These are phyloP conservation scores for Gambusia holbrooki DNA, from an alignment of 2,113 vertebrate genomes.

Conservation along the genomic window DNA sequence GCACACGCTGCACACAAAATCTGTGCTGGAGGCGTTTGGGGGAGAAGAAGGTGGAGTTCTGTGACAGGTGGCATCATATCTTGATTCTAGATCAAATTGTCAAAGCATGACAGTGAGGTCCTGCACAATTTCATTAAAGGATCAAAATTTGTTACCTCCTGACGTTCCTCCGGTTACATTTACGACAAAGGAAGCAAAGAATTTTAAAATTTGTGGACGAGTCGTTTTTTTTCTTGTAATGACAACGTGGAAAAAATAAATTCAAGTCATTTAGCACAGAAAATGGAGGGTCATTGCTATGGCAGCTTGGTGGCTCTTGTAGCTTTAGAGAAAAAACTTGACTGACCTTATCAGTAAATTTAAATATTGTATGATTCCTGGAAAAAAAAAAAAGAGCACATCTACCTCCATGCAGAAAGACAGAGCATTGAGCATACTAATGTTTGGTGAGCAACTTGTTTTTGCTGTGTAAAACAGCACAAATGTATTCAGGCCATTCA, in stretches of 20 bases:
- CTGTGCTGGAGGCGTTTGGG: too few relatives aligned
- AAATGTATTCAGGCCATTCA: constrained; percentile 41
- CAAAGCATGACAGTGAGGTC: background rate
- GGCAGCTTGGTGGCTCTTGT: background rate
- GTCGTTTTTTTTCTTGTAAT: constrained; percentile 17
- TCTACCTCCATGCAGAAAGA: background rate
- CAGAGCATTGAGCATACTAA: background rate
- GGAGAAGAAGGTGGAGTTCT: background rate
- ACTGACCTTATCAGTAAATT: constrained; percentile 32
- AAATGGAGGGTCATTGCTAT: constrained; percentile 38
- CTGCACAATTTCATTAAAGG: constrained; percentile 7
- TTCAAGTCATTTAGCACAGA: constrained; percentile 35
- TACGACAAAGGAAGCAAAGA: background rate
- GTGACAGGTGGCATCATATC: constrained; percentile 20
- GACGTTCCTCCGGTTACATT: background rate
- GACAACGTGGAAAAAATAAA: constrained; percentile 38
- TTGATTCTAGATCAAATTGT: constrained; percentile 3
- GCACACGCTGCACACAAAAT: constrained; percentile 2
- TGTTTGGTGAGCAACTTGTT: constrained; percentile 24
- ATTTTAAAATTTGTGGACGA: constrained; percentile 2
- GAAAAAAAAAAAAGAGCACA: background rate
- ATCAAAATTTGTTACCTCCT: constrained; percentile 10
- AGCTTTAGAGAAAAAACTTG: constrained; percentile 13
- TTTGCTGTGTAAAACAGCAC: constrained; percentile 20
- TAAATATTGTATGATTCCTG: constrained; percentile 15